Percentiles rank a stretch among this genome's conserved stretches.
Evolutionary conservation across 2,113 vertebrate genomes (phyloP).

Genomic region (Nycticebus coucang): DNA sequence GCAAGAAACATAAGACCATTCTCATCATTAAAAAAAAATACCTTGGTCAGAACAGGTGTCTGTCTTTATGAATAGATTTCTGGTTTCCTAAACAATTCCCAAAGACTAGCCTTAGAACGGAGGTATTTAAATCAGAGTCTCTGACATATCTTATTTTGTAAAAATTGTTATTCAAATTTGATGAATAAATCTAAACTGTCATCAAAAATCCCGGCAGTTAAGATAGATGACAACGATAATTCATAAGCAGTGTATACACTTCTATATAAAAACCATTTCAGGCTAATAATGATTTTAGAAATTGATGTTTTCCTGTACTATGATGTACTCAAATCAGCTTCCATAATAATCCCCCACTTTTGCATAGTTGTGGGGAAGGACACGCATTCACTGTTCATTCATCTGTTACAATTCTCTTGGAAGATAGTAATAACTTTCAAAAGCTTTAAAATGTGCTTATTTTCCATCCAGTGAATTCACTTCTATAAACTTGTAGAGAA

Average conservation of each 20-base stretch:
- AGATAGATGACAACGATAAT: slow-evolving; percentile 33
- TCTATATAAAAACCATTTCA: slow-evolving; percentile 42
- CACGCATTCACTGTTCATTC: background rate
- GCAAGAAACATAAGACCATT: background rate
- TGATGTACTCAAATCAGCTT: slow-evolving; percentile 13
- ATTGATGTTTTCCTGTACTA: slow-evolving; percentile 43
- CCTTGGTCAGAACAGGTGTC: background rate
- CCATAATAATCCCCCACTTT: slow-evolving; percentile 11
- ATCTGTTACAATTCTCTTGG: background rate
- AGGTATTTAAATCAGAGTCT: slow-evolving; percentile 55
- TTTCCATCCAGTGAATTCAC: background rate
- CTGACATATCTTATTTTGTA: background rate
- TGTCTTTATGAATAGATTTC: slow-evolving; percentile 27
- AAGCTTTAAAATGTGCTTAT: background rate
- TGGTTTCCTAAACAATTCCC: slow-evolving; percentile 37
- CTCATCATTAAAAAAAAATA: slow-evolving; percentile 45
- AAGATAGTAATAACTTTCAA: slow-evolving; percentile 23
- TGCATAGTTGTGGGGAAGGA: background rate
- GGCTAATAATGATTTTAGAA: slow-evolving; percentile 45
- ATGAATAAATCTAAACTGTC: slow-evolving; percentile 25
- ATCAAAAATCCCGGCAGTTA: slow-evolving; percentile 30
- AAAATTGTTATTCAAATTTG: slow-evolving; percentile 39
- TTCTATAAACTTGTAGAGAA: slow-evolving; percentile 19
- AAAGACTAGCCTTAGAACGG: slow-evolving; percentile 43
- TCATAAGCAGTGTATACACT: background rate